These are phyloP conservation scores for Actinostola sp. DNA, from an alignment of 92 coral and sea anemone genomes.

Conservation along the genomic window DNA sequence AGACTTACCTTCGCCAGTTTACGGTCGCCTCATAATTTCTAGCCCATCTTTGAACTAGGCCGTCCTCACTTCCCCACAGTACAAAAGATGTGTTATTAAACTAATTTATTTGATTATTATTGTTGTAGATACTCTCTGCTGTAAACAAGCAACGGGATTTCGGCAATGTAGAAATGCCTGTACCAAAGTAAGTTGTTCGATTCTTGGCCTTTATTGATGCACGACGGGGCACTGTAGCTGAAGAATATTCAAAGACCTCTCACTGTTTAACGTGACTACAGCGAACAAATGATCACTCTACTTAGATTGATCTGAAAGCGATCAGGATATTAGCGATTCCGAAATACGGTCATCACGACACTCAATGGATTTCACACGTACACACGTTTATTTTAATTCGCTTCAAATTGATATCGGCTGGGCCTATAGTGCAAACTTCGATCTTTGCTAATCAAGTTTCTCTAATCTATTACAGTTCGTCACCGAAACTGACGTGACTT, in stretches of 20 bases:
- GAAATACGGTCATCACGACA: conserved; percentile 47
- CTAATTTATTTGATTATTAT: conserved; percentile 42
- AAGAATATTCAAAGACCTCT: conserved; percentile 41
- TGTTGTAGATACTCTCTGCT: conserved; percentile 83
- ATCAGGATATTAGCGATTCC: conserved; percentile 39
- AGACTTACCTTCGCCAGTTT: conserved; percentile 37
- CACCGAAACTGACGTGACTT: conserved; percentile 75
- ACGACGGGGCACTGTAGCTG: conserved; percentile 75
- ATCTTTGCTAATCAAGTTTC: conserved; percentile 26
- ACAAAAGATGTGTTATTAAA: conserved; percentile 15
- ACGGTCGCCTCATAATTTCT: conserved; percentile 2
- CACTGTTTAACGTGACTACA: conserved; percentile 29
- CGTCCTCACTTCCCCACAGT: conserved; percentile 25
- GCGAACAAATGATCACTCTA: conserved; percentile 45
- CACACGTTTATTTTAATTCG: conserved; percentile 72
- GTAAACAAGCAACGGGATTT: conserved; percentile 79
- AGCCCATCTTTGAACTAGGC: conserved; percentile 8
- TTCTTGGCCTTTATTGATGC: conserved; percentile 53
- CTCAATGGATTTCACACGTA: conserved; percentile 66
- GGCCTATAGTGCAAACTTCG: conserved; percentile 49
- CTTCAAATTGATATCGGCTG: conserved; percentile 74
- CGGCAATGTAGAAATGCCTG: conserved; percentile 85
- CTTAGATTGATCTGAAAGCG: conserved; percentile 45
- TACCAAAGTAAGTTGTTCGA: conserved; percentile 69
- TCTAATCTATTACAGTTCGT: conserved; percentile 70